phyloP scores from a whole-genome alignment of 1,140 invertebrate species.

The Caenorhabditis inopinata region DNA sequence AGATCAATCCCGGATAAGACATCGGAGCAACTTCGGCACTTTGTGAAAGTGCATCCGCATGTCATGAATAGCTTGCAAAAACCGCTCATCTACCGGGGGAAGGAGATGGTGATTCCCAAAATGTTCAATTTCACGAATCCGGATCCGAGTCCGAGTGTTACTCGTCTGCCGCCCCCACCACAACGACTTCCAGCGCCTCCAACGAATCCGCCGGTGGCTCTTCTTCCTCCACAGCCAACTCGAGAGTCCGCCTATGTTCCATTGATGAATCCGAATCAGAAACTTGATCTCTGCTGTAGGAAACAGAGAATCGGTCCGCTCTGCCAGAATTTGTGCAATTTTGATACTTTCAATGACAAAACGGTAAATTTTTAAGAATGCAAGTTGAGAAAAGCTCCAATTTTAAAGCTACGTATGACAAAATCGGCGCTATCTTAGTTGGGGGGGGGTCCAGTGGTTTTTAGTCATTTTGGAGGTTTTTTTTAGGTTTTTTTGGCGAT shows the following conservation, averaged over 20 bases:
- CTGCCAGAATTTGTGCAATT: conserved; percentile 52
- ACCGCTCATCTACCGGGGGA: conserved; percentile 4
- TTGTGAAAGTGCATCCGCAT: conserved; percentile 30
- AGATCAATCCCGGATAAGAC: conserved; percentile 4
- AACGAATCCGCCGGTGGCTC: neutral
- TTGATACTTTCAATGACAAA: conserved; percentile 49
- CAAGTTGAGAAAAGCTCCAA: too few relatives aligned
- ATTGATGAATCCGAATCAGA: conserved; percentile 48
- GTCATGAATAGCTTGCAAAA: conserved; percentile 25
- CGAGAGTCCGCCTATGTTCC: neutral
- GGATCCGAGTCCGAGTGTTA: neutral
- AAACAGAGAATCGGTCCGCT: conserved; percentile 42
- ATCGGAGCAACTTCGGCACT: conserved; percentile 23
- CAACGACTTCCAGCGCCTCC: neutral
- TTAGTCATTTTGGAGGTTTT: too few relatives aligned
- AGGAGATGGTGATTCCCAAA: conserved; percentile 31
- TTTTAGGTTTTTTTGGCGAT: too few relatives aligned
- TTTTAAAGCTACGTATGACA: too few relatives aligned
- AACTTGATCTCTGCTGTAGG: conserved; percentile 47
- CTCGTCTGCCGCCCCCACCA: neutral
- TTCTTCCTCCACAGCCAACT: neutral
- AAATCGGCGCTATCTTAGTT: too few relatives aligned
- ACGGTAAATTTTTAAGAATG: conserved; percentile 25
- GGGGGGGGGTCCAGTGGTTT: too few relatives aligned
- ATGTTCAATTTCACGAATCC: neutral